Evolutionary conservation across 1,140 invertebrate species (phyloP), one percentile per base, ranked within the genome.

Genomic region (Drosophila subpulchrella): DNA sequence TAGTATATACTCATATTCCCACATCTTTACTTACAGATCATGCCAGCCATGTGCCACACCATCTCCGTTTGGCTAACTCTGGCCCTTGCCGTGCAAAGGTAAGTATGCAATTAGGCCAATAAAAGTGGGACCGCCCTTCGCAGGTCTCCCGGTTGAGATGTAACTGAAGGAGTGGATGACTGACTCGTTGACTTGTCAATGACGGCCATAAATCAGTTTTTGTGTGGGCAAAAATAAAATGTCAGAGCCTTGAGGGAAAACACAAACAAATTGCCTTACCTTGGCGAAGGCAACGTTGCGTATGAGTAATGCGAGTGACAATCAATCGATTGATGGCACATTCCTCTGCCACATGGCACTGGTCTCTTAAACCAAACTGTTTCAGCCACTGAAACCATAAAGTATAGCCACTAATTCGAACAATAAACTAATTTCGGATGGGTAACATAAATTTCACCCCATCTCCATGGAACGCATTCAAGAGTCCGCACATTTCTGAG

Each of bases 61-160:
- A 96, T 97, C 1, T 98, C 97, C 65, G 97, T 98, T 47, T 98
- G 97, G 97, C 93, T 98, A 65, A 98, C 97, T 0, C 92, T 98
- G 60, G 96, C 96, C 1, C 93, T 98, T 34, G 97, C 97, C 4
- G 95, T 97, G 1, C 97, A 98, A 93, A 94, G 97, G 91, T 92
- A 91, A 88, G 75, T 81, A 76, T 89, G 68, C 54, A 79, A 79
- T 75, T 66, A 63, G 39, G 60, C 60, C 46, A 66, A 75, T 66
- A 75, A 75, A 74, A 58, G 51, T 48, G 39, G 24, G 48, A 34
- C 44, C 42, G 38, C 53, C 54, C 24, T 17, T 32, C 11, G 3
- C 20, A 1, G 42, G 36, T 70, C 11, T 17, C 24, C 27, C 50
- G 12, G 44, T 38, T 54, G 63, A 68, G 50, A 51, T 36, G 65